Percentiles rank a stretch among this genome's conserved stretches.
These are phyloP conservation scores for Idaea dimidiata DNA, from an alignment of 2,888 invertebrate species.

Conservation along the genomic window DNA sequence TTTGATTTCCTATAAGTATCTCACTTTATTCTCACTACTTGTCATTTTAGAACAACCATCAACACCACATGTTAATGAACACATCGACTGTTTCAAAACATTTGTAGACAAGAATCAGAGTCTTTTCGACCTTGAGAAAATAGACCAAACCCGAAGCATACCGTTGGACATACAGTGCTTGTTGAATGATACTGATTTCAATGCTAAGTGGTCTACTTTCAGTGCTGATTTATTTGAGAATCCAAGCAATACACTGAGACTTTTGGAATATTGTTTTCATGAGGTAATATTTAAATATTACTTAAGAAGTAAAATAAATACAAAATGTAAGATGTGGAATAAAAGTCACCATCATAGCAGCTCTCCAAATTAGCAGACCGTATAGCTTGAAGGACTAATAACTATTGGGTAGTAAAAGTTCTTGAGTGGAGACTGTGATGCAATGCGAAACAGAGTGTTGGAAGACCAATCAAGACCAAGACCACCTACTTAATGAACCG, in stretches of 20 bases:
- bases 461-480: no score
- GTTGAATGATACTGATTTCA: conserved; percentile 78
- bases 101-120: conserved; percentile 61
- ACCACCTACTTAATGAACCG: no score
- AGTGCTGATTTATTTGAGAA: conserved; percentile 83
- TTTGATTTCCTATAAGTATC: no score
- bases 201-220: conserved; percentile 83
- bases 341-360: no score
- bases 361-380: no score
- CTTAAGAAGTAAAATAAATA: no score
- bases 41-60: conserved; percentile 48
- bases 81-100: conserved; percentile 49
- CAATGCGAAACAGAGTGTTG: no score
- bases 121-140: conserved; percentile 78
- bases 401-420: no score
- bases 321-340: no score
- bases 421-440: no score
- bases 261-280: conserved; percentile 90
- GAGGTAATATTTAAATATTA: conserved; percentile 76
- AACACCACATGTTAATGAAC: conserved; percentile 48
- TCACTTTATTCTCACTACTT: background rate
- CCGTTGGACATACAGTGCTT: conserved; percentile 81
- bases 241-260: conserved; percentile 84
- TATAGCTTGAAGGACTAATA: no score
- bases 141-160: conserved; percentile 80